These are phyloP conservation scores for Ormia ochracea DNA, from an alignment of 2,888 invertebrate species.

Conservation along the genomic window DNA sequence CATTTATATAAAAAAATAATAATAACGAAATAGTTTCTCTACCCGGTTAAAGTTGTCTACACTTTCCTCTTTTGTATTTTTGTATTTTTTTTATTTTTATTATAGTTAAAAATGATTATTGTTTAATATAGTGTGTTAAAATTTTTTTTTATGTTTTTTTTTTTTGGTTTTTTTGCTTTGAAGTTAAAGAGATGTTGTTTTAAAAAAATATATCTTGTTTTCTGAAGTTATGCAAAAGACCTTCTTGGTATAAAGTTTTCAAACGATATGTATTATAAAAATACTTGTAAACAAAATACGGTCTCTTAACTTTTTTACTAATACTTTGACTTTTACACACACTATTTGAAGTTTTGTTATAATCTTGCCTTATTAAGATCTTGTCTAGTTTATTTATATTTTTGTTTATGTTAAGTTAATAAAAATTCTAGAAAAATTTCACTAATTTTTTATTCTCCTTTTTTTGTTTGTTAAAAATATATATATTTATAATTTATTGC, in stretches of 20 bases:
- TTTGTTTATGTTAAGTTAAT: slow-evolving; percentile 64
- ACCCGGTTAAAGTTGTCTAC: slow-evolving; percentile 35
- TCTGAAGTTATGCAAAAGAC: slow-evolving; percentile 35
- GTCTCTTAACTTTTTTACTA: slow-evolving; percentile 43
- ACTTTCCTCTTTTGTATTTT: background rate
- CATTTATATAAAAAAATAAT: slow-evolving; percentile 40
- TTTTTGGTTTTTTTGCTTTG: too few relatives aligned
- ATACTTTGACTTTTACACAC: slow-evolving; percentile 55
- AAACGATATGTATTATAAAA: slow-evolving; percentile 62
- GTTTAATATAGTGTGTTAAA: slow-evolving; percentile 44
- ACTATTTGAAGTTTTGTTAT: slow-evolving; percentile 35
- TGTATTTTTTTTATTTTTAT: background rate
- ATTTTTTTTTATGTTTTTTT: slow-evolving; percentile 15
- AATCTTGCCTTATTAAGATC: slow-evolving; percentile 42
- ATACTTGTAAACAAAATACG: slow-evolving; percentile 57
- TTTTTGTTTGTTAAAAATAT: slow-evolving; percentile 48
- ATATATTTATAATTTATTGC: slow-evolving; percentile 53
- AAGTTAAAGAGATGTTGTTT: slow-evolving; percentile 41
- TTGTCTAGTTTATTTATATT: slow-evolving; percentile 45
- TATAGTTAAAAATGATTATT: slow-evolving; percentile 22
- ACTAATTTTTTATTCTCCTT: slow-evolving; percentile 43
- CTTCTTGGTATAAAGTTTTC: slow-evolving; percentile 42
- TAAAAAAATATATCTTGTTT: slow-evolving; percentile 40
- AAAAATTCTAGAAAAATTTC: slow-evolving; percentile 75
- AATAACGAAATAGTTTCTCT: slow-evolving; percentile 53